phyloP scores from a whole-genome alignment of 2,113 vertebrate species.

The Delphinus delphis region DNA sequence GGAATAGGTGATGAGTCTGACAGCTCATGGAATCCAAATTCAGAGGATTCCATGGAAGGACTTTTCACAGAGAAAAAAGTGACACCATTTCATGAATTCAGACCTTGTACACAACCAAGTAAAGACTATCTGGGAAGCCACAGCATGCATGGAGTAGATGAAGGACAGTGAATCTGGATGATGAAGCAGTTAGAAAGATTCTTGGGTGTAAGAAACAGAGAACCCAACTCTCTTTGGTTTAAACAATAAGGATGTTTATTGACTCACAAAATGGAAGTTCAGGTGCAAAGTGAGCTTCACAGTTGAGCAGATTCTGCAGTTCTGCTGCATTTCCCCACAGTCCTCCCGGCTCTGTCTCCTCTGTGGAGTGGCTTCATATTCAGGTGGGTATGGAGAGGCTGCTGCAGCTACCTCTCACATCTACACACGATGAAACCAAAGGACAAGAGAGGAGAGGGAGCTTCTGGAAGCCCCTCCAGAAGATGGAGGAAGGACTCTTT shows the following conservation, averaged over 20 bases:
- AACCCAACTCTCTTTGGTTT: background rate
- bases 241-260: background rate
- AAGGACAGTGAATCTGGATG: background rate
- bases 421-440: background rate
- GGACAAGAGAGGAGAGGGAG: background rate
- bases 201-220: background rate
- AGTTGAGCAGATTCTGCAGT: background rate
- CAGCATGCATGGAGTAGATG: background rate
- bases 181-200: background rate
- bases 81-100: background rate
- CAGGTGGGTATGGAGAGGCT: background rate
- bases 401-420: background rate
- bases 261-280: background rate
- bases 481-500: background rate
- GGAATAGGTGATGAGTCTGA: background rate
- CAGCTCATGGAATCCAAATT: background rate
- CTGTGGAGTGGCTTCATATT: fast-evolving
- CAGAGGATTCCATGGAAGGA: background rate
- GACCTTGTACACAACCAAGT: background rate
- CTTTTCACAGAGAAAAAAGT: background rate
- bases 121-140: background rate
- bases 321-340: background rate
- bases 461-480: background rate
- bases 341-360: background rate
- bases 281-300: background rate